Evolutionary conservation across 1,140 invertebrate species (phyloP).

Genomic region (Spodoptera frugiperda): DNA sequence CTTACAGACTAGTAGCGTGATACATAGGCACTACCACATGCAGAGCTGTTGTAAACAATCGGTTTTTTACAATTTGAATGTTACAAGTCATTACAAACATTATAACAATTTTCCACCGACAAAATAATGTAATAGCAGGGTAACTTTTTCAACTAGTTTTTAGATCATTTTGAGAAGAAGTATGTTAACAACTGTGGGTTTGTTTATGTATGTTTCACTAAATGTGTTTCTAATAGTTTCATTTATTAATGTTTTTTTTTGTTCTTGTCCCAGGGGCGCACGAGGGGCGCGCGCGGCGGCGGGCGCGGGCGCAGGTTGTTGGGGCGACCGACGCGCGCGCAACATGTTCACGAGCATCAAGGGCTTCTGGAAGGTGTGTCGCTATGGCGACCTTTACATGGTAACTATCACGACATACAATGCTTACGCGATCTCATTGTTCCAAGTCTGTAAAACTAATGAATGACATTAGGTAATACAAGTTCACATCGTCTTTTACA

Average conservation of each 20-base stretch:
- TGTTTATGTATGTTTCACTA: not conserved
- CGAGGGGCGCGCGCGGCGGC: constrained; percentile 55
- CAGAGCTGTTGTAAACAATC: too few relatives aligned
- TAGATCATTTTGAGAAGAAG: too few relatives aligned
- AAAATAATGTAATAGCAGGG: not conserved
- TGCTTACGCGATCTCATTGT: not conserved
- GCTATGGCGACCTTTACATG: constrained; percentile 85
- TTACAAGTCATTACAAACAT: not conserved
- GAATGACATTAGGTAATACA: too few relatives aligned
- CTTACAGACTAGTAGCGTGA: too few relatives aligned
- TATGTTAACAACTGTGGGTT: too few relatives aligned
- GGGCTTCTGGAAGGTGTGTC: constrained; percentile 84
- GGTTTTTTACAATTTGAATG: too few relatives aligned
- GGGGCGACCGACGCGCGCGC: constrained; percentile 69
- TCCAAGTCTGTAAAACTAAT: too few relatives aligned
- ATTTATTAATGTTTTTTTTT: not conserved
- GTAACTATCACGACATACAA: constrained; percentile 58
- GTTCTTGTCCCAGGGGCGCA: constrained; percentile 53
- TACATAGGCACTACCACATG: too few relatives aligned
- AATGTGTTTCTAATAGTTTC: too few relatives aligned
- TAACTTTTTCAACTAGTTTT: not conserved
- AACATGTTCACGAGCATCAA: constrained; percentile 83
- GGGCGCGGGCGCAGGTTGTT: constrained; percentile 61
- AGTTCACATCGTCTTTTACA: too few relatives aligned
- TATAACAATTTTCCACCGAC: not conserved